These are phyloP conservation scores for Mesorhabditis belari DNA, from an alignment of 2,888 invertebrate genomes.

Conservation along the genomic window DNA sequence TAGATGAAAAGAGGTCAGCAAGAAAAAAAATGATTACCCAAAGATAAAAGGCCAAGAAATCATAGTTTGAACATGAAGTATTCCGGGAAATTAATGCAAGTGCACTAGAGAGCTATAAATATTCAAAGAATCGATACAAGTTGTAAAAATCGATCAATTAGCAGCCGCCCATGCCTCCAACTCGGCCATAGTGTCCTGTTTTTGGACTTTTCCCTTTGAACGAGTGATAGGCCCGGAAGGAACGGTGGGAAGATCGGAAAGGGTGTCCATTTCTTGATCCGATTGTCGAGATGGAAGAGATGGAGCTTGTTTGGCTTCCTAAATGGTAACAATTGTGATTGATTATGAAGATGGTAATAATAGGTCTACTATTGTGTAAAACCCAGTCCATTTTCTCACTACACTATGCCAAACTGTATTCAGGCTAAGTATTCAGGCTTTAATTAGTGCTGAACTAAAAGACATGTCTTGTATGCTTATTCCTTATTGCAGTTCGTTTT, in stretches of 20 bases:
- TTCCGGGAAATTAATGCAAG: no score
- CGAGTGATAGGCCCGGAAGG: slow-evolving; percentile 15
- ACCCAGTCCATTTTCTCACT: neutral
- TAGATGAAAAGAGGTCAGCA: no score
- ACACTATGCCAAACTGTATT: no score
- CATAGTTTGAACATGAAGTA: no score
- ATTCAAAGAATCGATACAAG: no score
- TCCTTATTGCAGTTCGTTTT: no score
- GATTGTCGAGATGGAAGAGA: neutral
- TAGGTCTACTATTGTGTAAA: neutral
- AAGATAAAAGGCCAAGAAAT: no score
- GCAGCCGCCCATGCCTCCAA: slow-evolving; percentile 37
- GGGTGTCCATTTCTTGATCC: neutral
- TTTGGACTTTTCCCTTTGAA: slow-evolving; percentile 6
- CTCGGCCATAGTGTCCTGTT: slow-evolving; percentile 28
- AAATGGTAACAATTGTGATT: neutral
- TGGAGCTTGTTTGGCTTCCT: slow-evolving; percentile 13
- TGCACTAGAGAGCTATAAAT: no score
- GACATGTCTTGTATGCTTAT: no score
- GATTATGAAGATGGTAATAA: neutral
- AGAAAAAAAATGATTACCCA: no score
- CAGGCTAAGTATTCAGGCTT: no score
- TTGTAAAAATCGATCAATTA: slow-evolving; percentile 9
- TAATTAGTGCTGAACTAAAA: no score
- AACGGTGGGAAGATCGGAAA: slow-evolving; percentile 13